Base-by-base conservation (phyloP, 2,113 vertebrate genomes). In the Colaptes auratus region DNA sequence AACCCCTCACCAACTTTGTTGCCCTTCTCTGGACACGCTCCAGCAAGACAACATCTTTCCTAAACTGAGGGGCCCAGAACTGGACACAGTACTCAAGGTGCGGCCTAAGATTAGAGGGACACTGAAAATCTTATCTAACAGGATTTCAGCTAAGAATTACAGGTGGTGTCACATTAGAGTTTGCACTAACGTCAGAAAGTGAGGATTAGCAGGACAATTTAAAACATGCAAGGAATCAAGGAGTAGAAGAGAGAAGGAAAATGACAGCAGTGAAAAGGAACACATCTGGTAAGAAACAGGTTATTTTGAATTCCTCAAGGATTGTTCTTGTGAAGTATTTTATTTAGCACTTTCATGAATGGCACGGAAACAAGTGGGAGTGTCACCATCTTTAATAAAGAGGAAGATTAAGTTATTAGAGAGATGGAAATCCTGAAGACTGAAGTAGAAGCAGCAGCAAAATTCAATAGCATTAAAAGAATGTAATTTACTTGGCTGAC, bases 141-240 rank as follows among this genome's bases (percentile, higher is more conserved):
- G 86, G 76, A 92, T 94, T 94, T 72, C 60, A 83, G 83, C 44
- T 46, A 24, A 5, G 4, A 44, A 60, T 75, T 92, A 67, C 42
- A 87, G 61, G 84, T 56, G 27, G 56, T 88, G 76, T 81, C 61
- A 93, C 60, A 55, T 77, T 59, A 88, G 60, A 89, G 33, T 25
- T 24, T 5, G 31, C 7, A 84, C 65, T 48, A 33, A 70, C 84
- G 66, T 56, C 74, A 89, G 56, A 87, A 84, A 91, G 31, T 3
- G 59, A 82, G 66, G 59, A 93, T 91, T 92, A 95, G 58, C 53
- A 87, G 77, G 25, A 74, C 55, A 75, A 83, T 77, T 88, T 86
- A 86, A 92, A 83, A 46, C n/a, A 74, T 17, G n/a, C 23, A 33
- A 72, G 10, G 44, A 84, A 95, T 91, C 55, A 86, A 56, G 28